Conservation (phyloP, 1,140 invertebrate genomes). For the Notospermus geniculatus region DNA sequence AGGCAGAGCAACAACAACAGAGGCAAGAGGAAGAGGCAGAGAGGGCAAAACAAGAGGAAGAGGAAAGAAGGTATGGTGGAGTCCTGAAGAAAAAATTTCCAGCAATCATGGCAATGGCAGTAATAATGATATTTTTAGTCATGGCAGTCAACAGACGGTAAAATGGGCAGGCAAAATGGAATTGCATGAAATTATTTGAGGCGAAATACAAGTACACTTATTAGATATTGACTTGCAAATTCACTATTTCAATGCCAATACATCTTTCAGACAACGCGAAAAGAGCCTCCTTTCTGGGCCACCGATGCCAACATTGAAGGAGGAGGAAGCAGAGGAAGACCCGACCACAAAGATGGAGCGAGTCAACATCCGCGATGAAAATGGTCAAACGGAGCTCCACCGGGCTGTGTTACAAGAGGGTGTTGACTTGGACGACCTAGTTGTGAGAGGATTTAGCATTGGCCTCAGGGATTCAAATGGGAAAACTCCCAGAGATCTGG, state of each 20-base stretch:
- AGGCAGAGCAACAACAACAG: constrained; percentile 4
- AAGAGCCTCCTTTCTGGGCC: too few relatives aligned
- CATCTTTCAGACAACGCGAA: too few relatives aligned
- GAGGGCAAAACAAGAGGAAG: constrained; percentile 9
- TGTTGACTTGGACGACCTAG: background rate
- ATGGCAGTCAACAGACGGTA: too few relatives aligned
- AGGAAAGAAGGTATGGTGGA: constrained; percentile 11
- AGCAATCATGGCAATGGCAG: too few relatives aligned
- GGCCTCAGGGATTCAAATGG: constrained; percentile 2
- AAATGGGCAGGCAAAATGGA: too few relatives aligned
- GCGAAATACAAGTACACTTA: too few relatives aligned
- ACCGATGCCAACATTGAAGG: background rate
- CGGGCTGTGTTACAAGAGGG: background rate
- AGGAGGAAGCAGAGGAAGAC: background rate
- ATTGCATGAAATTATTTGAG: too few relatives aligned
- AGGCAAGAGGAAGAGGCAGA: background rate
- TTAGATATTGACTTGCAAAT: too few relatives aligned
- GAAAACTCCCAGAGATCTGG: constrained; percentile 8
- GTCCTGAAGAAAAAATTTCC: too few relatives aligned
- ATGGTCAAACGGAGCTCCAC: background rate
- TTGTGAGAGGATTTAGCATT: background rate
- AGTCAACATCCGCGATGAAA: background rate
- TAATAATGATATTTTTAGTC: too few relatives aligned
- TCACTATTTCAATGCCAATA: too few relatives aligned
- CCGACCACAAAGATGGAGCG: background rate